A percentile compares a stretch with the other conserved stretches of the same genome.
phyloP scores from a whole-genome alignment of 2,797 vertebrate species.

The Gambusia yucatana region DNA sequence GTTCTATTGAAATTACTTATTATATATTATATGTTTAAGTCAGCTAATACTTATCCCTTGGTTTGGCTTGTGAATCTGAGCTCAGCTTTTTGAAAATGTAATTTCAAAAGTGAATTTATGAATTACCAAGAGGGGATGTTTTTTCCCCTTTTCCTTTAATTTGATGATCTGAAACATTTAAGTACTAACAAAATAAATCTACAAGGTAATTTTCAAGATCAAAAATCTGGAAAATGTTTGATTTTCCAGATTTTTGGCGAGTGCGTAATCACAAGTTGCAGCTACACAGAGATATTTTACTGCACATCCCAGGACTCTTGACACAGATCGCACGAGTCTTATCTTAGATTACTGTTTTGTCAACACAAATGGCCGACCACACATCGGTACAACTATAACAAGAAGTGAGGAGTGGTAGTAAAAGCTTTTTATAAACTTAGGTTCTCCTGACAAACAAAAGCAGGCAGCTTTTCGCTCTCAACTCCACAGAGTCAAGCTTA shows the following conservation, averaged over 20 bases:
- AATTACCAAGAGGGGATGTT: not conserved
- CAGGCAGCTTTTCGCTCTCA: conserved; percentile 1
- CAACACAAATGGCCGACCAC: not conserved
- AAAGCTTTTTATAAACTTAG: not conserved
- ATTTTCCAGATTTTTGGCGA: no score
- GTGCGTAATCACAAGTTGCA: not conserved
- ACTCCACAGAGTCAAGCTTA: not conserved
- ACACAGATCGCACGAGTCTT: not conserved
- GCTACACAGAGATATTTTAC: not conserved
- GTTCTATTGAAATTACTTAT: no score
- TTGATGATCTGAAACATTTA: not conserved
- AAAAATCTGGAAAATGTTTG: no score
- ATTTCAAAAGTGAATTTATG: not conserved
- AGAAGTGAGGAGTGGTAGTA: not conserved
- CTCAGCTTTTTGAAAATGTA: not conserved
- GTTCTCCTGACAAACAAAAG: conserved; percentile 2
- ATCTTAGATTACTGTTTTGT: not conserved
- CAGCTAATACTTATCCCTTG: no score
- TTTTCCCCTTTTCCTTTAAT: not conserved
- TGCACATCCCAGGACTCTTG: not conserved
- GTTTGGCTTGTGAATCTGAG: no score
- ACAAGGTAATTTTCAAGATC: not conserved
- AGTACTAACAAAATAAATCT: not conserved
- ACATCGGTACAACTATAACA: not conserved
- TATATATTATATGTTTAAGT: no score